Evolutionary conservation across 2,797 vertebrate genomes (phyloP).

Genomic region (Acrossocheilus fasciatus): DNA sequence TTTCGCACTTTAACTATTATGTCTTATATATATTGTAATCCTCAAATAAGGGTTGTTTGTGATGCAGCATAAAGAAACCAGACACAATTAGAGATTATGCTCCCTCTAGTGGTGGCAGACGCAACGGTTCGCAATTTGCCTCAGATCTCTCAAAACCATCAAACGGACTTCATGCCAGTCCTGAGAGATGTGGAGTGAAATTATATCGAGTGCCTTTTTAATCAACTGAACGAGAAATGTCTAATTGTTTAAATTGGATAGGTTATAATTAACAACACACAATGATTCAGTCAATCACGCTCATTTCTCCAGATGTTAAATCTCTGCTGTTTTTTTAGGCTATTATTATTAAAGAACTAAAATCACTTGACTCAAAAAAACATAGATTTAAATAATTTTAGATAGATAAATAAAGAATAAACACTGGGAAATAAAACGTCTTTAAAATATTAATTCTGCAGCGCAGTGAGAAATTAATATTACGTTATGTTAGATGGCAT

Average conservation of each 20-base stretch:
- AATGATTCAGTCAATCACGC: no score
- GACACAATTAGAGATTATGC: not conserved
- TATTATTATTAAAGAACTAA: not conserved
- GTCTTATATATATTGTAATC: not conserved
- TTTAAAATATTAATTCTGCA: not conserved
- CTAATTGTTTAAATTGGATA: not conserved
- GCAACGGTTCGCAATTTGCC: not conserved
- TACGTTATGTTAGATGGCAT: not conserved
- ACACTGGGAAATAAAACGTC: not conserved
- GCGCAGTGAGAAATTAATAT: not conserved
- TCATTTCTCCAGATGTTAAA: not conserved
- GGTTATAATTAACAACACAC: not conserved
- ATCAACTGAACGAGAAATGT: not conserved
- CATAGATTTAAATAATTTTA: not conserved
- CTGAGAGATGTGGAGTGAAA: not conserved
- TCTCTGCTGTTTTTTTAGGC: not conserved
- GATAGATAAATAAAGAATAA: not conserved
- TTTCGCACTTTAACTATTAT: not conserved
- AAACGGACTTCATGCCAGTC: not conserved
- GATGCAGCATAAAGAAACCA: not conserved
- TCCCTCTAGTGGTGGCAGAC: constrained; percentile 1
- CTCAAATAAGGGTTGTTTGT: not conserved
- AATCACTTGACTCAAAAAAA: not conserved
- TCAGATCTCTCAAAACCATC: not conserved
- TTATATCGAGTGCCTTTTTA: not conserved